phyloP scores from a whole-genome alignment of 2,888 invertebrate genomes.

The Drosophila melanosoma region DNA sequence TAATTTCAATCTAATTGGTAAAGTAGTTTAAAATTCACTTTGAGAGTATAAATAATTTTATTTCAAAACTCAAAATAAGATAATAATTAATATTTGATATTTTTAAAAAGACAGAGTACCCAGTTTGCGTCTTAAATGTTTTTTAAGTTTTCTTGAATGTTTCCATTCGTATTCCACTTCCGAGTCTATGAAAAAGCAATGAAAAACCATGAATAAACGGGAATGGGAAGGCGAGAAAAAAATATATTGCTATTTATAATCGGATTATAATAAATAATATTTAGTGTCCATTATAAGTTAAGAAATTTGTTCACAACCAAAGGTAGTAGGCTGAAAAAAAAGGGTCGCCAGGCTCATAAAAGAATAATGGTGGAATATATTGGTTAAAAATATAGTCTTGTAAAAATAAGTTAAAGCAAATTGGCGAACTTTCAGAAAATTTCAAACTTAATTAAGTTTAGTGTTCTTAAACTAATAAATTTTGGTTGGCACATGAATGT shows the following conservation, averaged over 20 bases:
- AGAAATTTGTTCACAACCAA: constrained; percentile 60
- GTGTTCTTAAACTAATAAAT: background rate
- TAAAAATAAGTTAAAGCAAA: background rate
- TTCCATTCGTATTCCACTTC: constrained; percentile 29
- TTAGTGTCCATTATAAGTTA: constrained; percentile 70
- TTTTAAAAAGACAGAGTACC: constrained; percentile 28
- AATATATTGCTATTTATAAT: constrained; percentile 76
- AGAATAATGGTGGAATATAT: background rate
- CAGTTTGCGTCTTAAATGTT: background rate
- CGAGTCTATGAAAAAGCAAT: constrained; percentile 43
- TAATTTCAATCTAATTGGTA: background rate
- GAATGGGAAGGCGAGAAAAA: constrained; percentile 37
- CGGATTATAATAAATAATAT: constrained; percentile 78
- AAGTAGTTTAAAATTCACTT: background rate
- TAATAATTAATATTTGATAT: background rate
- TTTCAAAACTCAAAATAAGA: background rate
- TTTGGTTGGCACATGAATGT: background rate
- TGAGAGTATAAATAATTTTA: background rate
- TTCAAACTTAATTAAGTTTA: background rate
- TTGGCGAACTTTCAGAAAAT: background rate
- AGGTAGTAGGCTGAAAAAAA: constrained; percentile 59
- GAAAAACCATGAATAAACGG: constrained; percentile 44
- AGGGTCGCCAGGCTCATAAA: constrained; percentile 47
- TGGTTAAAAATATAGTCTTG: constrained; percentile 1
- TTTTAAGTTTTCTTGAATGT: constrained; percentile 17